Conservation (phyloP, 2,113 vertebrate species). For the Serilophus lunatus region DNA sequence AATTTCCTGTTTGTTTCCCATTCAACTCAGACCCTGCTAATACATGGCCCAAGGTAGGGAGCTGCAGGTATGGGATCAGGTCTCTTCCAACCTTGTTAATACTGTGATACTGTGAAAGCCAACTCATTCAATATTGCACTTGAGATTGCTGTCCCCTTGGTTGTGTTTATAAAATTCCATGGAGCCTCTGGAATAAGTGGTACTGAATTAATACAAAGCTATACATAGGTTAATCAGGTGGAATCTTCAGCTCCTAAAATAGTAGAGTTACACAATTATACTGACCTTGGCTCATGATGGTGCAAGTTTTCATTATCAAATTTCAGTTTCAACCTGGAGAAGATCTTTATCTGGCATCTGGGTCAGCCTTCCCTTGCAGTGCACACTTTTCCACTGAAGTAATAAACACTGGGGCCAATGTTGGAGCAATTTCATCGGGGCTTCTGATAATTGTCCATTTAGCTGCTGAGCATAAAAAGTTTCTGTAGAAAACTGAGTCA, state of each 20-base stretch:
- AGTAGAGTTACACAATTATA: background rate
- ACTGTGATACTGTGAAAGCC: too few species aligned
- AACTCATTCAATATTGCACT: background rate
- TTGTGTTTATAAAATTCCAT: background rate
- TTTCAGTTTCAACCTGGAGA: background rate
- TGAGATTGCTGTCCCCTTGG: background rate
- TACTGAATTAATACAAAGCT: background rate
- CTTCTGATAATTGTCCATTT: background rate
- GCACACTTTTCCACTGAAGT: background rate
- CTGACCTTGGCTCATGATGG: background rate
- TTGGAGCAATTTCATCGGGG: background rate
- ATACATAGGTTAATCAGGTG: conserved; percentile 30
- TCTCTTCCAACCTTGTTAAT: too few species aligned
- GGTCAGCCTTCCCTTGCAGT: background rate
- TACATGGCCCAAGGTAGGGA: background rate
- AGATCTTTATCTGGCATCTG: background rate
- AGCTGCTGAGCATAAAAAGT: background rate
- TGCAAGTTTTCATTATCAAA: background rate
- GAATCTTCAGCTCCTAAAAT: background rate
- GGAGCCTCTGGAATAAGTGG: background rate
- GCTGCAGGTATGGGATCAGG: background rate
- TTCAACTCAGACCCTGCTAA: background rate
- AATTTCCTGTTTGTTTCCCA: background rate
- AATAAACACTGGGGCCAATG: background rate
- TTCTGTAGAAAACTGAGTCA: background rate